Percentiles rank a stretch among this genome's conserved stretches.
These are phyloP conservation scores for Tympanoctomys barrerae DNA, from an alignment of 2,797 vertebrate species.

Conservation along the genomic window DNA sequence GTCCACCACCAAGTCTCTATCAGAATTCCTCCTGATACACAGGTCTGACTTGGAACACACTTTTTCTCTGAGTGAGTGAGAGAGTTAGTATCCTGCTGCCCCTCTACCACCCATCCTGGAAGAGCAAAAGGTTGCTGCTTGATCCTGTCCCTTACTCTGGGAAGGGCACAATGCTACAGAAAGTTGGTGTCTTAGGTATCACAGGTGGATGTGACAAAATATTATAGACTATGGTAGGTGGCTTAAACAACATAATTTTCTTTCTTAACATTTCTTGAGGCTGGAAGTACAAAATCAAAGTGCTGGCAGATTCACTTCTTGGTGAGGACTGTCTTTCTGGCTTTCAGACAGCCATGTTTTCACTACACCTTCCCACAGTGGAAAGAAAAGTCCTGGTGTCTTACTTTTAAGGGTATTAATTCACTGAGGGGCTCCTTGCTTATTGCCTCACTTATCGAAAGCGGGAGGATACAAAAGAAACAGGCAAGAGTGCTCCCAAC, in stretches of 20 bases:
- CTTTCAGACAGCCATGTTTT: background rate
- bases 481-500: background rate
- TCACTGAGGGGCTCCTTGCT: background rate
- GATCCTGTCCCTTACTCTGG: background rate
- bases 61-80: background rate
- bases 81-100: background rate
- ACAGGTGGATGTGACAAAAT: background rate
- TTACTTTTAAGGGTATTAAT: background rate
- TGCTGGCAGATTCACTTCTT: background rate
- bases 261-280: background rate
- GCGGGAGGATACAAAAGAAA: background rate
- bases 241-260: background rate
- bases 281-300: background rate
- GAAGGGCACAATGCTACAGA: background rate
- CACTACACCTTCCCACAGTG: background rate
- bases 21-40: background rate
- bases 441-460: background rate
- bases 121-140: background rate
- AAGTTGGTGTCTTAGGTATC: background rate
- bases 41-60: background rate
- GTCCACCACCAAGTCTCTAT: background rate
- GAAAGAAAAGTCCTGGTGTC: background rate
- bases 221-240: background rate
- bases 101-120: background rate
- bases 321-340: background rate